phyloP scores from a whole-genome alignment of 2,113 vertebrate species.

The Thymallus thymallus region DNA sequence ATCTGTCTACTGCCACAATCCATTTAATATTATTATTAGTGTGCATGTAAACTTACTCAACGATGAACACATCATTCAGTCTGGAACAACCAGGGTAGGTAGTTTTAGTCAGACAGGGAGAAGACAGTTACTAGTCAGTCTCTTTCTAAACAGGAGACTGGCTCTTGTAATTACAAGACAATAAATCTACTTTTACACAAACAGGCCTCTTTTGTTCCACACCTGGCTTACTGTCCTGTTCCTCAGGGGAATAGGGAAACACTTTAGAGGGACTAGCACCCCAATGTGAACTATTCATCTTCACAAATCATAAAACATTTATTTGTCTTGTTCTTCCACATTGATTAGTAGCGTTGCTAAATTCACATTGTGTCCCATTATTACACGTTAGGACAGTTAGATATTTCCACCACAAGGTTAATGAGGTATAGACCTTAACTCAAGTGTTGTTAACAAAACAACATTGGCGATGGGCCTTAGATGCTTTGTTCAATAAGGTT shows the following conservation, averaged over 20 bases:
- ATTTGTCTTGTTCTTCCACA: no score
- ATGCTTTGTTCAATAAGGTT: neutral
- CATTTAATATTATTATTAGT: no score
- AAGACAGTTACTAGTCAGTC: neutral
- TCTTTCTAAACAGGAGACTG: neutral
- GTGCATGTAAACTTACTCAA: no score
- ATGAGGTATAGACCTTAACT: neutral
- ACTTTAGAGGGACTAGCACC: no score
- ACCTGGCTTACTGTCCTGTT: neutral
- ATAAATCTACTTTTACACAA: constrained; percentile 17
- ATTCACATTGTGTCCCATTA: neutral
- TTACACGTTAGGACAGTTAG: neutral
- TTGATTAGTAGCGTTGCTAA: neutral
- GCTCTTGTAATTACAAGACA: constrained; percentile 10
- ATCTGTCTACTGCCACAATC: no score
- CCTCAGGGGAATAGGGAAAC: no score
- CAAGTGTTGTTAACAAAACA: neutral
- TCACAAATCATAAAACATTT: no score
- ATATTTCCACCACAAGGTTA: neutral
- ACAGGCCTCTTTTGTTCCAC: constrained; percentile 8
- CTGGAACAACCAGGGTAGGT: no score
- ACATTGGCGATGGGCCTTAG: neutral
- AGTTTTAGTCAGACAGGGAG: neutral
- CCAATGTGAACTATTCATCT: no score
- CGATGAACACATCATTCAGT: no score